A percentile compares a stretch with the other conserved stretches of the same genome.
Conservation (phyloP, 2,888 invertebrate species). For the Suillia variegata region DNA sequence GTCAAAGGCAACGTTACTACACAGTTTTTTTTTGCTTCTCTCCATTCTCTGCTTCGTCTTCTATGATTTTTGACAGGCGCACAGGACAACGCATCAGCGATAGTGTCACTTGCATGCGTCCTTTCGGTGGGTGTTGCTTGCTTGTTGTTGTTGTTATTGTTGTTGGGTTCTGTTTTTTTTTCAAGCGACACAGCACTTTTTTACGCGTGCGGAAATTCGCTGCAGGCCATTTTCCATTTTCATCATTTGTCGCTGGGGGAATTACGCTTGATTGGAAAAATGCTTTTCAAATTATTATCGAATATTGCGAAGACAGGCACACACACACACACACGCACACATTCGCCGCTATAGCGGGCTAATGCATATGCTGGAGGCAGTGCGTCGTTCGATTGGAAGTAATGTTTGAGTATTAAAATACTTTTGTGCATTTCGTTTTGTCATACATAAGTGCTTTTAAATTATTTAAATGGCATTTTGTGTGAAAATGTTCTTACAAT, state of each 20-base stretch:
- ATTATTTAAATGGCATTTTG: no score
- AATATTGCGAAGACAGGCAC: not conserved
- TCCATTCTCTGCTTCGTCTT: constrained; percentile 29
- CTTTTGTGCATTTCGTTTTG: no score
- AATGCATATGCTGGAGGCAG: no score
- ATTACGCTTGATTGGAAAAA: constrained; percentile 29
- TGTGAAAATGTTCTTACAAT: no score
- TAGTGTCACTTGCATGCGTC: constrained; percentile 35
- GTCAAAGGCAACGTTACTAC: constrained; percentile 46
- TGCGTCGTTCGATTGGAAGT: no score
- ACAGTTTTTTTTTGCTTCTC: constrained; percentile 17
- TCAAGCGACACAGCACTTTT: no score
- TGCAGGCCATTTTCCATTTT: not conserved
- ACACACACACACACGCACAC: no score
- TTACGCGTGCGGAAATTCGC: not conserved
- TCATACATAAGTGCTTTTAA: no score
- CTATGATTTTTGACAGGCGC: constrained; percentile 46
- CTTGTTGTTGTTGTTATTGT: not conserved
- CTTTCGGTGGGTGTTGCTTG: not conserved
- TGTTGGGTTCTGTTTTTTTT: constrained; percentile 4
- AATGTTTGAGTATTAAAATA: no score
- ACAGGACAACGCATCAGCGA: constrained; percentile 27
- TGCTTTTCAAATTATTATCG: constrained; percentile 13
- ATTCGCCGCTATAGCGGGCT: no score
- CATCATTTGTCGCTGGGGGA: constrained; percentile 15